phyloP scores from a whole-genome alignment of 2,797 vertebrate genomes.

The Rhinoraja longicauda region DNA sequence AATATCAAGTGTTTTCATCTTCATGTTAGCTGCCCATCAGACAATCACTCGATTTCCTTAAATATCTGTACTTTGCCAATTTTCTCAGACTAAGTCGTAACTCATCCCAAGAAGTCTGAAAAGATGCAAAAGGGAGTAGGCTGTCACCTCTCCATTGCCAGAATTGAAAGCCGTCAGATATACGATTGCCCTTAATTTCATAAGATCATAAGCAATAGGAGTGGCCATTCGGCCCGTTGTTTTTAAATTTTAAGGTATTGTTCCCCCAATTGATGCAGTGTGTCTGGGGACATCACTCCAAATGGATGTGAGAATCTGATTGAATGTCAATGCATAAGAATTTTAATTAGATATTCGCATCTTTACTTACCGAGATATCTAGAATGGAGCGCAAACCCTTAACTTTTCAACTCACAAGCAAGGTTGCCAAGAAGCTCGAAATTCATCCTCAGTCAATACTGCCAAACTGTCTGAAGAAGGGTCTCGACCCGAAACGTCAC shows the following conservation, averaged over 20 bases:
- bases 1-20: neutral
- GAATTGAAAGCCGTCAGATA: neutral
- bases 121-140: neutral
- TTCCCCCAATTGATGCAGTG: neutral
- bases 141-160: neutral
- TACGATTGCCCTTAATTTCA: too few species aligned
- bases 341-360: neutral
- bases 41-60: neutral
- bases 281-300: neutral
- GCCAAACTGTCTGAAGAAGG: too few species aligned
- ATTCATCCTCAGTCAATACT: neutral
- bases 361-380: neutral
- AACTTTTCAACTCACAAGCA: neutral
- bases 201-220: too few species aligned
- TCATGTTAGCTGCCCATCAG: neutral
- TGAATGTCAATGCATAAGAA: neutral
- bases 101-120: neutral
- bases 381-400: neutral
- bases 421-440: neutral
- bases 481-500: too few species aligned
- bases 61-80: neutral
- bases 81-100: neutral
- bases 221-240: too few species aligned
- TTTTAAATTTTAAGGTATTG: too few species aligned
- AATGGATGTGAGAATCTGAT: neutral